Percentiles rank a stretch among this genome's conserved stretches.
Conservation (phyloP, 30 jellyfish, hydroid and myxozoan genomes). For the Aurelia aurita complex sp. Pacific region DNA sequence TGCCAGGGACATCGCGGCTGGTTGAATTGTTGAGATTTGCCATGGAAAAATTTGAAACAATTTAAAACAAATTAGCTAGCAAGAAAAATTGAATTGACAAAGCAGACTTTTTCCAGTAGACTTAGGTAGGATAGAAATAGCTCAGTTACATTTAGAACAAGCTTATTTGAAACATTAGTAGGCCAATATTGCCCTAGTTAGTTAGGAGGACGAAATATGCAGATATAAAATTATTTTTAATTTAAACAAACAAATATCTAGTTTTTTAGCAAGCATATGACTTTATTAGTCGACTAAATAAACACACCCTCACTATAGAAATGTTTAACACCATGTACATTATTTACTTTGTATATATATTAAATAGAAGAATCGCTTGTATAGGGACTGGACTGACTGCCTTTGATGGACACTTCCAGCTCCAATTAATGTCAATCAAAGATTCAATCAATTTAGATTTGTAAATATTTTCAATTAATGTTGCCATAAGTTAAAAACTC, state of each 20-base stretch:
- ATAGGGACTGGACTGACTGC: constrained; percentile 25
- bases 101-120: no score
- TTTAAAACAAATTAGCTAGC: no score
- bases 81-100: no score
- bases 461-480: background rate
- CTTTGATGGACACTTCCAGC: constrained; percentile 1
- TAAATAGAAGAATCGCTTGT: constrained; percentile 2
- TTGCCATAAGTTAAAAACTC: no score
- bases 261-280: constrained; percentile 48
- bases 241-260: constrained; percentile 48
- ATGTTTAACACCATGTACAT: constrained; percentile 23
- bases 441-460: constrained; percentile 4
- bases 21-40: no score
- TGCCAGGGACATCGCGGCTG: no score
- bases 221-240: constrained; percentile 59
- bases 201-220: constrained; percentile 27
- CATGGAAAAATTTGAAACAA: no score
- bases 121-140: no score
- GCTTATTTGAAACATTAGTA: no score
- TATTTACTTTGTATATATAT: constrained; percentile 23
- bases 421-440: background rate
- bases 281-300: background rate
- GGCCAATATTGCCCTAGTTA: background rate
- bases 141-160: no score
- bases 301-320: constrained; percentile 1